phyloP scores from a whole-genome alignment of 2,888 invertebrate species.

The Amorpha juglandis region DNA sequence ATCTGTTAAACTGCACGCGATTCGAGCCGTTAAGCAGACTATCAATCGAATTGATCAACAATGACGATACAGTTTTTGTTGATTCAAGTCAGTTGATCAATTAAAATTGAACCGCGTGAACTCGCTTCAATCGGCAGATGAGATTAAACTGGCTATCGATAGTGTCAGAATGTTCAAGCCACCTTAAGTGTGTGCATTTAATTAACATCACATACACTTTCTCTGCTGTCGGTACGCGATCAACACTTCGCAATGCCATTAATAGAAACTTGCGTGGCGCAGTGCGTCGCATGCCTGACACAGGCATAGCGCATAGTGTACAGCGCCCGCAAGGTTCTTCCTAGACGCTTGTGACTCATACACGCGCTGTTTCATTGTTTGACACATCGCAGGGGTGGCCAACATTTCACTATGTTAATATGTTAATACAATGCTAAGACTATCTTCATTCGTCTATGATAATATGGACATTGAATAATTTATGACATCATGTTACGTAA shows the following conservation, averaged over 20 bases:
- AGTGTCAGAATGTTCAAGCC: background rate
- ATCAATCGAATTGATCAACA: no score
- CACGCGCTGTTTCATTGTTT: conserved; percentile 18
- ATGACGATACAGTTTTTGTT: no score
- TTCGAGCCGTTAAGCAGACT: no score
- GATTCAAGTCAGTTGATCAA: no score
- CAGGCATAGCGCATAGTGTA: conserved; percentile 32
- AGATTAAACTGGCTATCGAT: background rate
- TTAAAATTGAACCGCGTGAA: no score
- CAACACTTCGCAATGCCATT: conserved; percentile 39
- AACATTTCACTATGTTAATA: conserved; percentile 1
- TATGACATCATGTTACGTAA: no score
- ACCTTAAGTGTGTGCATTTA: conserved; percentile 11
- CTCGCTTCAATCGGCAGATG: background rate
- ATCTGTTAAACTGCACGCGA: no score
- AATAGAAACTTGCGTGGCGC: conserved; percentile 43
- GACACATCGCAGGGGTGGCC: background rate
- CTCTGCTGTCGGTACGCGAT: conserved; percentile 36
- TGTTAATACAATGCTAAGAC: background rate
- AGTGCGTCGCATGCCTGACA: conserved; percentile 32
- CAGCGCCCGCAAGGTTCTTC: conserved; percentile 50
- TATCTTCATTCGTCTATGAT: background rate
- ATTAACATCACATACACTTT: conserved; percentile 25
- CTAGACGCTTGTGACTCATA: conserved; percentile 38
- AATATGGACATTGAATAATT: background rate